Evolutionary conservation across 2,888 invertebrate species (phyloP).

Genomic region (Agapostemon virescens): DNA sequence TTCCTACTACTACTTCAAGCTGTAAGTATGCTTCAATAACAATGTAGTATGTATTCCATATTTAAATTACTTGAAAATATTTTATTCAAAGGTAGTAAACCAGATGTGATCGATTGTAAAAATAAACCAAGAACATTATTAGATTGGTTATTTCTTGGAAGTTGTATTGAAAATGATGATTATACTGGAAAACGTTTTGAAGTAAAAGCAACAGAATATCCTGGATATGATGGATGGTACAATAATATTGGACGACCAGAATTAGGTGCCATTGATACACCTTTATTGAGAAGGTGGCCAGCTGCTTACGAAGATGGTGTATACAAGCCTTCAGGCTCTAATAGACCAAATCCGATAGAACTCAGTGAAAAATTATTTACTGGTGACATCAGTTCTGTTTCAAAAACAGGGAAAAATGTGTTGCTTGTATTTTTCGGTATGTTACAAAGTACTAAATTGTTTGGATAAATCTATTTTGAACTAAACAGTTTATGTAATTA

Average conservation of each 20-base stretch:
- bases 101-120: background rate
- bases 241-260: conserved; percentile 69
- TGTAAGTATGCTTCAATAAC: conserved; percentile 2
- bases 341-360: conserved; percentile 82
- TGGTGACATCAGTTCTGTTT: conserved; percentile 78
- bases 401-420: conserved; percentile 82
- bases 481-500: background rate
- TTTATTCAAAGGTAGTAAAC: background rate
- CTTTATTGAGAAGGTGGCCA: conserved; percentile 82
- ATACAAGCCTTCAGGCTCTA: conserved; percentile 81
- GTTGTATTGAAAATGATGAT: conserved; percentile 24
- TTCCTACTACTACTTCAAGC: background rate
- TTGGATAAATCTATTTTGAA: background rate
- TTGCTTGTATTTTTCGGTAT: conserved; percentile 84
- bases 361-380: conserved; percentile 81
- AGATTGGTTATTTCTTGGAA: conserved; percentile 53
- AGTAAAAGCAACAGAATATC: background rate
- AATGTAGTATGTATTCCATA: background rate
- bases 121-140: conserved; percentile 21
- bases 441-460: conserved; percentile 18
- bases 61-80: background rate
- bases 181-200: background rate
- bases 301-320: conserved; percentile 83
- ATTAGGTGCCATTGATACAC: conserved; percentile 79
- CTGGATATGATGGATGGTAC: conserved; percentile 69